Percentiles rank a stretch among this genome's conserved stretches.
Conservation (phyloP, 2,113 vertebrate genomes). For the Alethe castanea region DNA sequence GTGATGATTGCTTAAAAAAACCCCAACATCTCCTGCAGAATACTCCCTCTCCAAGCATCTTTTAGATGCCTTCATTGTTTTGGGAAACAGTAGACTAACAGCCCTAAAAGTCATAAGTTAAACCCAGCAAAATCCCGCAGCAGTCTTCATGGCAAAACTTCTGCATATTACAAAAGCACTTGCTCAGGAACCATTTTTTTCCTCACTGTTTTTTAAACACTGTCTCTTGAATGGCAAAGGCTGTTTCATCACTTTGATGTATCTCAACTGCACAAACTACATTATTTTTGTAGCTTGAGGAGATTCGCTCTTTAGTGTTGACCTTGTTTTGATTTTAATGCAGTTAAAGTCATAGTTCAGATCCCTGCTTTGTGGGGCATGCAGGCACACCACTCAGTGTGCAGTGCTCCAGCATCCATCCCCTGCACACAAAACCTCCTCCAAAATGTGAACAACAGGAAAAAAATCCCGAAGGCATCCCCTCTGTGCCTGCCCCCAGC, state of each 20-base stretch:
- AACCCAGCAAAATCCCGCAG: background rate
- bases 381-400: background rate
- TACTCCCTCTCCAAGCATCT: background rate
- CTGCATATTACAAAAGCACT: background rate
- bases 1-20: background rate
- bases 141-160: background rate
- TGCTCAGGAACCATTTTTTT: background rate
- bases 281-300: background rate
- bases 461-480: background rate
- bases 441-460: accelerated
- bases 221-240: background rate
- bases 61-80: background rate
- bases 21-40: background rate
- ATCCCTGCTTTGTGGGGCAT: background rate
- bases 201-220: background rate
- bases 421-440: background rate
- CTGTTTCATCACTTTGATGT: background rate
- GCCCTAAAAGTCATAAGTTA: background rate
- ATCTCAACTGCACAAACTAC: background rate
- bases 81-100: background rate
- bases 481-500: background rate
- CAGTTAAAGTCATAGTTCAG: background rate
- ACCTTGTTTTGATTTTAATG: background rate
- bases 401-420: background rate
- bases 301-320: accelerated